phyloP scores from a whole-genome alignment of 2,888 invertebrate species.

The Lochmaea capreae region DNA sequence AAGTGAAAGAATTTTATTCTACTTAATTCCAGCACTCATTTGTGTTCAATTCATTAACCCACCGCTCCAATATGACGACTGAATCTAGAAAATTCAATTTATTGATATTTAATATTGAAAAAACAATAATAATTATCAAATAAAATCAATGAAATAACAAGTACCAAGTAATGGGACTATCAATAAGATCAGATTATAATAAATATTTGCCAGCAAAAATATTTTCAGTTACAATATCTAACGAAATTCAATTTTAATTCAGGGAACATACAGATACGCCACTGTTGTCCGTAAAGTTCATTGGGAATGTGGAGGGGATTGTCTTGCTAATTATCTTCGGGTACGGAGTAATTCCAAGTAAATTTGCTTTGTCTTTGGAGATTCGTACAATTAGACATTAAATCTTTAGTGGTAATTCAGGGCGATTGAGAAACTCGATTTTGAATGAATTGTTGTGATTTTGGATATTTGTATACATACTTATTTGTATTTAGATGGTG shows the following conservation, averaged over 20 bases:
- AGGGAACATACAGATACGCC: background rate
- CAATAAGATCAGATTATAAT: no score
- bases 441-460: background rate
- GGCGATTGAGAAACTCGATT: background rate
- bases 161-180: no score
- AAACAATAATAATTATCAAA: no score
- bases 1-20: no score
- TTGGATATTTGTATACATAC: background rate
- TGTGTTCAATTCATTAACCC: no score
- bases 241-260: background rate
- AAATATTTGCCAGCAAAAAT: no score
- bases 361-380: constrained; percentile 27
- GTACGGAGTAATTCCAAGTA: constrained; percentile 17
- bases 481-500: background rate
- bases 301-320: constrained; percentile 5
- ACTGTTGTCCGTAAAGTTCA: constrained; percentile 3
- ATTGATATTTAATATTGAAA: no score
- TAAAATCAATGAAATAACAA: no score
- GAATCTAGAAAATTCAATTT: no score
- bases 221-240: no score
- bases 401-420: constrained; percentile 12
- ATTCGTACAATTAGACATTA: constrained; percentile 26
- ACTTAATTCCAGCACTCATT: no score
- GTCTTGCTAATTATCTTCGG: constrained; percentile 13
- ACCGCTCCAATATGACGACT: no score